phyloP scores from a whole-genome alignment of 2,113 vertebrate genomes.

The Bothrops jararaca region DNA sequence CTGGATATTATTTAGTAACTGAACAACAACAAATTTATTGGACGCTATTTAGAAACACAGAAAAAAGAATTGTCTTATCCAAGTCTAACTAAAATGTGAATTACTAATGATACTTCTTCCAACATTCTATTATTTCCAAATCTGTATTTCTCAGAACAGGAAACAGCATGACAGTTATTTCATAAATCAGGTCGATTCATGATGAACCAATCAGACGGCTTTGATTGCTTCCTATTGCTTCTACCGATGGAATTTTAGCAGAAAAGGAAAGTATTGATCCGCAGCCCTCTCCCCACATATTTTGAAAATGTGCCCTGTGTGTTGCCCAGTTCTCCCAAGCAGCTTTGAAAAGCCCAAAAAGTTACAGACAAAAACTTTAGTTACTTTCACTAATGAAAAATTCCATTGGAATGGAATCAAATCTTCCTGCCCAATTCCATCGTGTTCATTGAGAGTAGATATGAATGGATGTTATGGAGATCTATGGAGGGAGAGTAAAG shows the following conservation, averaged over 20 bases:
- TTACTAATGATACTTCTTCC: not conserved
- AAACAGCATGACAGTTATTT: not conserved
- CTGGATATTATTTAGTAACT: not conserved
- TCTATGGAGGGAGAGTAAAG: not conserved
- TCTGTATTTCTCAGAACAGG: not conserved
- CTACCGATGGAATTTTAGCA: not conserved
- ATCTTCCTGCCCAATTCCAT: not conserved
- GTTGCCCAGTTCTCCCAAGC: not conserved
- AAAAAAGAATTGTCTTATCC: not conserved
- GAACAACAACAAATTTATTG: not conserved
- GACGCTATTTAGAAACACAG: not conserved
- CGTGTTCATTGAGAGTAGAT: not conserved
- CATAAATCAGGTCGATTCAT: not conserved
- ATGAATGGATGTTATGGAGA: not conserved
- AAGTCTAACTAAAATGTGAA: not conserved
- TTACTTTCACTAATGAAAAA: not conserved
- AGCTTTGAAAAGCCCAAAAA: not conserved
- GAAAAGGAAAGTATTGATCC: not conserved
- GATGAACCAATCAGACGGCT: not conserved
- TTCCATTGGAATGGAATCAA: not conserved
- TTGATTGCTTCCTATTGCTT: not conserved
- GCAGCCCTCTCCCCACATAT: not conserved
- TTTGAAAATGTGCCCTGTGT: not conserved
- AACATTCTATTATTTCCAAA: not conserved
- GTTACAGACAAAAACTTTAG: not conserved